Evolutionary conservation across 1,140 invertebrate species (phyloP), one percentile per base, ranked within the genome.

Genomic region (Drosophila suzukii): DNA sequence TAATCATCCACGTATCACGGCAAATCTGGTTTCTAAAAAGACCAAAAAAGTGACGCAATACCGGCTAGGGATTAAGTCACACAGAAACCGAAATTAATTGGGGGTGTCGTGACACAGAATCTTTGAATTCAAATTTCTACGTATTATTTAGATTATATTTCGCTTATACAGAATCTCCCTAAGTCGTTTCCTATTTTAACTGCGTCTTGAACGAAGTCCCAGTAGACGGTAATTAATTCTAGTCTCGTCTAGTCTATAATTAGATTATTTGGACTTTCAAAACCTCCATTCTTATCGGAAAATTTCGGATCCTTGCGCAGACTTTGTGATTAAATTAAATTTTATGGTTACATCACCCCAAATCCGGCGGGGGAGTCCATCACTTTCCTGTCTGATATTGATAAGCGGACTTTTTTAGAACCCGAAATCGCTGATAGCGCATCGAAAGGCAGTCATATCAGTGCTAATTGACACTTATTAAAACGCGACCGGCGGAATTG

Each of bases 401-500:
- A 85, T 85, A 84, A 84, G 81, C 7, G 39, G 24, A 6, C 24
- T 41, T 49, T 65, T 72, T 63, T 56, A 38, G 57, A 43, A 27
- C 30, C 54, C 44, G 50, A 7, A 38, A 41, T 60, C 38, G 47
- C 49, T 63, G 57, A 86, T 71, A 65, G 39, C 58, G 51, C 55
- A 79, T 73, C 39, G 66, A 68, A 71, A 46, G 46, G 49, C 63
- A 62, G 51, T 60, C 66, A 73, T 76, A 83, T 88, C 79, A 83
- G 60, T 58, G 58, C 60, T 83, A 88, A 88, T 86, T 86, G 83
- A 83, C 83, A 83, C 47, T 83, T 88, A 86, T 86, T 86, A 86
- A 76, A 79, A 76, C 44, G 47, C 58, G 51, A 58, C 66, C 57
- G 53, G 7, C 27, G 41, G 59, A 55, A 73, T 75, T 63, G 68